These are phyloP conservation scores for Scelioninae gen. 2 DNA, from an alignment of 2,888 invertebrate genomes.

Conservation along the genomic window DNA sequence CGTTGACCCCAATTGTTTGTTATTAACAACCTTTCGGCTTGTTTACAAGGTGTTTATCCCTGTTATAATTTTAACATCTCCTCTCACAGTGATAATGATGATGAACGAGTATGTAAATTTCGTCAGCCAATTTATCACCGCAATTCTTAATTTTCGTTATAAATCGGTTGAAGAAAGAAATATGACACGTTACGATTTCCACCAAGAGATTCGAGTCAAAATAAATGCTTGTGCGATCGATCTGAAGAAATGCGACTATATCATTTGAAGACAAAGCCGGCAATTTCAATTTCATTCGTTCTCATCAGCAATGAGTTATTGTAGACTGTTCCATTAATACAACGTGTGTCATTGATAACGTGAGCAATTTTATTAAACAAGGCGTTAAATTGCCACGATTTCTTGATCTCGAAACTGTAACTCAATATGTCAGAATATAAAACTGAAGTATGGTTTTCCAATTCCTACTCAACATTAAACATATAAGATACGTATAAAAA, in stretches of 20 bases:
- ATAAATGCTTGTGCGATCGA: neutral
- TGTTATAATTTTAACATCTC: neutral
- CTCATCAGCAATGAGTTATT: neutral
- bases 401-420: constrained; percentile 65
- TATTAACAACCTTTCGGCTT: neutral
- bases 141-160: neutral
- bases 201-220: too few relatives aligned
- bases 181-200: too few relatives aligned
- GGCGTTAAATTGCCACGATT: constrained; percentile 27
- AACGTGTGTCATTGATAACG: too few relatives aligned
- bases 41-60: neutral
- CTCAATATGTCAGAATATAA: too few relatives aligned
- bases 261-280: neutral
- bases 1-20: neutral
- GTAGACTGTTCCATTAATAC: neutral
- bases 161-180: too few relatives aligned
- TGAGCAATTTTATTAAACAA: neutral
- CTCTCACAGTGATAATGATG: neutral
- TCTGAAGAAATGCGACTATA: neutral
- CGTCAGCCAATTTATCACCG: constrained; percentile 1
- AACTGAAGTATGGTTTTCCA: too few relatives aligned
- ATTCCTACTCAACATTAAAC: too few relatives aligned
- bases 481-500: too few relatives aligned
- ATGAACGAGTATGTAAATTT: neutral
- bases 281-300: neutral